Conservation (phyloP, 2,797 vertebrate genomes). For the Percopsis omiscomaycus region DNA sequence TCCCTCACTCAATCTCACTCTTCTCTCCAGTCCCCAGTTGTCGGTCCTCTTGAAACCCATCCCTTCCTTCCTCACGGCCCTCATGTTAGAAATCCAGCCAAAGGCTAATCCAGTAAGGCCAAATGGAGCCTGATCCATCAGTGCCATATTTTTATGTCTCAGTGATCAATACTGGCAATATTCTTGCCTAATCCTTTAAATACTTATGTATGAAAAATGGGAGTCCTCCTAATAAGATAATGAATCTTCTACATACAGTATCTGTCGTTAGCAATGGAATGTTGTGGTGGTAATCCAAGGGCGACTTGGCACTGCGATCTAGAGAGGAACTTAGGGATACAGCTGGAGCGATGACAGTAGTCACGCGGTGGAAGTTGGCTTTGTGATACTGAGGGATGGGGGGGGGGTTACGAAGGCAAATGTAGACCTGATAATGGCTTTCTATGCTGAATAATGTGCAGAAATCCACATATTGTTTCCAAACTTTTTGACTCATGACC, state of each 20-base stretch:
- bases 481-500: too few species aligned
- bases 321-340: conserved; percentile 26
- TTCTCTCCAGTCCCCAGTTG: conserved; percentile 1
- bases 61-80: conserved; percentile 10
- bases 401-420: conserved; percentile 2
- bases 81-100: conserved; percentile 38
- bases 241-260: conserved; percentile 1
- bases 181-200: conserved; percentile 18
- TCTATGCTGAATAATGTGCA: conserved; percentile 4
- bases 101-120: conserved; percentile 46
- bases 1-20: conserved; percentile 42
- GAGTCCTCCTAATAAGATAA: conserved; percentile 11
- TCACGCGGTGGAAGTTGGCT: conserved; percentile 32
- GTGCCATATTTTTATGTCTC: too few species aligned
- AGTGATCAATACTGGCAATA: conserved; percentile 40
- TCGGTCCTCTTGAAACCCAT: neutral
- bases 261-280: conserved; percentile 23
- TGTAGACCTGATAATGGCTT: conserved; percentile 9
- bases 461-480: too few species aligned
- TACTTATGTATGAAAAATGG: conserved; percentile 1
- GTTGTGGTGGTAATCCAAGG: conserved; percentile 14
- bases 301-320: conserved; percentile 2
- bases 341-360: conserved; percentile 33
- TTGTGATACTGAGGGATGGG: conserved; percentile 20
- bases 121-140: conserved; percentile 50